Base-by-base conservation (phyloP, 2,888 invertebrate species). In the Monoplex corrugatus region DNA sequence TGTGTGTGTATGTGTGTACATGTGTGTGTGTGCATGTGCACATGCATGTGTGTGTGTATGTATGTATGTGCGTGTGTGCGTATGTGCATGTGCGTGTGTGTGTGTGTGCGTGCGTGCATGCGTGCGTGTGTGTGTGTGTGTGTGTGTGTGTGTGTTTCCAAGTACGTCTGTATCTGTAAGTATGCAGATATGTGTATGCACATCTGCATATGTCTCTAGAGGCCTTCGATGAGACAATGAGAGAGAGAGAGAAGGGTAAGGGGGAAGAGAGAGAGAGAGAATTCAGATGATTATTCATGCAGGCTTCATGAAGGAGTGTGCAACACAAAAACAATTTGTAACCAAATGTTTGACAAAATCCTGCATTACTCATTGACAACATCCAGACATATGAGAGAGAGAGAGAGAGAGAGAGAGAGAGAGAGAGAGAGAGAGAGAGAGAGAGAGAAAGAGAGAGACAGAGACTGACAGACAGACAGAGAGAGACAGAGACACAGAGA, bases 331-430 rank as follows among this genome's bases (percentile, higher is more conserved):
- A n/a, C n/a, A n/a, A n/a, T n/a, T n/a, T n/a, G n/a, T n/a, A n/a
- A n/a, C n/a, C n/a, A n/a, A n/a, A n/a, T n/a, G n/a, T n/a, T n/a
- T n/a, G n/a, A n/a, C n/a, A n/a, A n/a, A n/a, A n/a, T n/a, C n/a
- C n/a, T n/a, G n/a, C n/a, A n/a, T n/a, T n/a, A n/a, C n/a, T n/a
- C n/a, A n/a, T n/a, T n/a, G n/a, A n/a, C n/a, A n/a, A n/a, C n/a
- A n/a, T n/a, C n/a, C n/a, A n/a, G n/a, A n/a, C n/a, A n/a, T n/a
- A n/a, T n/a, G 75, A 28, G 38, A 1, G 75, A 35, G 2, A 75
- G 75, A 75, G 32, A 75, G 75, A 75, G 75, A 75, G 75, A 75
- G 75, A 75, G n/a, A 35, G 2, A 28, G 75, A 8, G 75, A 38
- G 35, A 28, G 75, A 32, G 28, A 32, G 35, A 35, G 75, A 10